A percentile compares a stretch with the other conserved stretches of the same genome.
Evolutionary conservation across 2,113 vertebrate species (phyloP).

Genomic region (Trogon surrucura): DNA sequence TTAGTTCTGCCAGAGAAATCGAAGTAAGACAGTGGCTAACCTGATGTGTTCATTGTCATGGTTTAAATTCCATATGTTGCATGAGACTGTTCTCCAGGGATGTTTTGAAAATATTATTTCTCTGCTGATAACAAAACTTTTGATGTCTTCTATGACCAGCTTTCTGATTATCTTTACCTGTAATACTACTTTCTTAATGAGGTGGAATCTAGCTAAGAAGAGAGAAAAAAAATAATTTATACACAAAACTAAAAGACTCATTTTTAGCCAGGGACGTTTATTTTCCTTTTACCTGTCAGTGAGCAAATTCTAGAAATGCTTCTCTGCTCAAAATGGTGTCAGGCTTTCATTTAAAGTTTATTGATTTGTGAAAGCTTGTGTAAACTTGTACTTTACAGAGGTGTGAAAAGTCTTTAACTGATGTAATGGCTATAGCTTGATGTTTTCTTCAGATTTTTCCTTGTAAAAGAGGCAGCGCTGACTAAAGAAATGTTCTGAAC

Average conservation of each 20-base stretch:
- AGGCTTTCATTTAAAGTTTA: constrained; percentile 45
- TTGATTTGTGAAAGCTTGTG: constrained; percentile 25
- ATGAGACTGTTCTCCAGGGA: background rate
- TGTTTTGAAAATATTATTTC: background rate
- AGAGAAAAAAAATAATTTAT: background rate
- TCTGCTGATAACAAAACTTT: background rate
- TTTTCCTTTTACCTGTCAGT: constrained; percentile 7
- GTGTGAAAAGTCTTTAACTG: constrained; percentile 61
- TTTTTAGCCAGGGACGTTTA: background rate
- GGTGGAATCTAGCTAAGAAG: background rate
- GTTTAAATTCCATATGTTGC: background rate
- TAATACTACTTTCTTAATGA: background rate
- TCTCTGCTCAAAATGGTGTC: background rate
- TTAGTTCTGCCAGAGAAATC: background rate
- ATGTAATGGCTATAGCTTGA: constrained; percentile 56
- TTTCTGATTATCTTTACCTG: background rate
- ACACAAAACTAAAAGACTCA: background rate
- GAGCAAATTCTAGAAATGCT: background rate
- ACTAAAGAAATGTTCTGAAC: constrained; percentile 68
- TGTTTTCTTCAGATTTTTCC: constrained; percentile 54
- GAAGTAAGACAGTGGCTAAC: background rate
- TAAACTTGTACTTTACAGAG: constrained; percentile 40
- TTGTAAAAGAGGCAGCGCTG: constrained; percentile 64
- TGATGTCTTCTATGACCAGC: background rate
- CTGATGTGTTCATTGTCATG: background rate